phyloP scores from a whole-genome alignment of 2,113 vertebrate genomes.

The Microcebus griseorufus region DNA sequence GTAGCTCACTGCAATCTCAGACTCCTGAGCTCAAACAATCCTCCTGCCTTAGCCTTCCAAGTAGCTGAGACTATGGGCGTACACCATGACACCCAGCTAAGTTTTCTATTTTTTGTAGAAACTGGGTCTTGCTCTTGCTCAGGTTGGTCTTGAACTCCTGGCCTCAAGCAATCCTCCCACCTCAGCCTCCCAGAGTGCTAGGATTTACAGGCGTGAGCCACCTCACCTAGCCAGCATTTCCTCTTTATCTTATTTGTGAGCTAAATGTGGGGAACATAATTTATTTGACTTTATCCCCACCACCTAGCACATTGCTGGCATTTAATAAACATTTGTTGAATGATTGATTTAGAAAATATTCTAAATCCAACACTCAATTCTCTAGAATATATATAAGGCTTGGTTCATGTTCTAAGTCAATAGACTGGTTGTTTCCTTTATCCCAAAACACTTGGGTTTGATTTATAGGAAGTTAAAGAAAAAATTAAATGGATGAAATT shows the following conservation, averaged over 20 bases:
- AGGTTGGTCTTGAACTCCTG: no score
- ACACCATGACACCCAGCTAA: no score
- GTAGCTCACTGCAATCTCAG: no score
- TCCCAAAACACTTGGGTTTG: neutral
- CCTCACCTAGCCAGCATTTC: no score
- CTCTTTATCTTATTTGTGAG: neutral
- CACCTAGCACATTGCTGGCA: neutral
- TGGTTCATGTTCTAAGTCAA: neutral
- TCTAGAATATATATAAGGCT: neutral
- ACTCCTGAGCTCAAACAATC: no score
- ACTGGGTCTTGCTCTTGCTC: no score
- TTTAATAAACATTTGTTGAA: conserved; percentile 24
- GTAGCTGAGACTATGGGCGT: no score
- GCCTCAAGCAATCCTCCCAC: neutral
- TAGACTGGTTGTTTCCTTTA: neutral
- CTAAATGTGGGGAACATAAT: neutral
- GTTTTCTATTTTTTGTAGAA: no score
- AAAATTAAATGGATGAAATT: neutral
- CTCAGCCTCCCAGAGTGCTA: no score
- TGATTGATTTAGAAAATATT: conserved; percentile 11
- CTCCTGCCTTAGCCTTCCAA: no score
- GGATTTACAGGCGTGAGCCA: no score
- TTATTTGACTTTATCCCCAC: neutral
- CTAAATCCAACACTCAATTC: neutral
- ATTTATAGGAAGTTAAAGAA: neutral